These are phyloP conservation scores for Podarcis cretensis DNA, from an alignment of 2,113 vertebrate genomes.

Conservation along the genomic window DNA sequence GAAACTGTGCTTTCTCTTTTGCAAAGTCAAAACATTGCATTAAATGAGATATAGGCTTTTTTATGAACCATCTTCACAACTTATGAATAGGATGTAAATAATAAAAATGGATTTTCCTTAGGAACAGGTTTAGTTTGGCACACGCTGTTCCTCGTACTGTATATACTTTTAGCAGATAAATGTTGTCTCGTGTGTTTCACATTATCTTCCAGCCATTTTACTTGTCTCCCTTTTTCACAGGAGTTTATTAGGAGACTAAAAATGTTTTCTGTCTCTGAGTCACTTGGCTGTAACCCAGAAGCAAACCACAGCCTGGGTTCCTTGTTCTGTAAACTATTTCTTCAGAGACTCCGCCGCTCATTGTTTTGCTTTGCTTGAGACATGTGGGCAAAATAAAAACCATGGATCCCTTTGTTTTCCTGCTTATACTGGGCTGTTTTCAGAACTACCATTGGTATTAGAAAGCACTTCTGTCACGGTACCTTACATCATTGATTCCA, in stretches of 20 bases:
- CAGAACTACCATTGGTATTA: neutral
- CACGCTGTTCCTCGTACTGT: neutral
- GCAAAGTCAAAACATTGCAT: neutral
- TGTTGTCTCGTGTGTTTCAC: neutral
- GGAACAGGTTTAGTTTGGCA: neutral
- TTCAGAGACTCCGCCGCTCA: neutral
- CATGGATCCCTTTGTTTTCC: slow-evolving; percentile 1
- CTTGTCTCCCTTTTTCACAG: neutral
- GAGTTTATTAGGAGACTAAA: slow-evolving; percentile 1
- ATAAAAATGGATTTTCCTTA: neutral
- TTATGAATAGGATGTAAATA: neutral
- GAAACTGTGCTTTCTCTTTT: neutral
- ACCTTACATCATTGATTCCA: neutral
- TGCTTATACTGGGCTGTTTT: neutral
- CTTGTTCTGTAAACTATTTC: neutral
- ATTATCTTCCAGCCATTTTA: neutral
- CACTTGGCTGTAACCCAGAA: neutral
- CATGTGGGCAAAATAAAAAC: slow-evolving; percentile 25
- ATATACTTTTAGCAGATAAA: neutral
- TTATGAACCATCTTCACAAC: neutral
- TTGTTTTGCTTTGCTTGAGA: slow-evolving; percentile 26
- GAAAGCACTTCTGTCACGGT: neutral
- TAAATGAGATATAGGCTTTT: neutral
- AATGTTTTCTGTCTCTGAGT: neutral
- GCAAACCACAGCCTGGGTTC: slow-evolving; percentile 10